phyloP scores from a whole-genome alignment of 2,113 vertebrate species.

The Actenoides lindsayi region DNA sequence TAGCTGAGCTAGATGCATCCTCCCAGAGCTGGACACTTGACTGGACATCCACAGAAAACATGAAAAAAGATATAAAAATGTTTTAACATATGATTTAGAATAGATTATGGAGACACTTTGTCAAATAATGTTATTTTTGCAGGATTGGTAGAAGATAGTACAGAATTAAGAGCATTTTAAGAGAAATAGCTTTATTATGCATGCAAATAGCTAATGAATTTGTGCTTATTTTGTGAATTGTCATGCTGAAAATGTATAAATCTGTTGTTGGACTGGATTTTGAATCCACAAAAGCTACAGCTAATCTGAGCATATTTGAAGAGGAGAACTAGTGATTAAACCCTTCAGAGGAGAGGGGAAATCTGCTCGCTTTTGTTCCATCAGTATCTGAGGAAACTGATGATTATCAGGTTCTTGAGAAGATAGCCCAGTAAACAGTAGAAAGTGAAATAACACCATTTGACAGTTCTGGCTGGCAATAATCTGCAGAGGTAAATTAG shows the following conservation, averaged over 20 bases:
- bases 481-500: slow-evolving; percentile 17
- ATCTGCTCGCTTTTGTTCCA: slow-evolving; percentile 21
- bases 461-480: slow-evolving; percentile 21
- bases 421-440: slow-evolving; percentile 9
- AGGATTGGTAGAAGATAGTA: neutral
- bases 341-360: neutral
- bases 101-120: neutral
- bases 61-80: neutral
- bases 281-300: slow-evolving; percentile 16
- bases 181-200: neutral
- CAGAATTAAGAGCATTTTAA: slow-evolving; percentile 7
- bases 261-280: neutral
- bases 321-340: slow-evolving; percentile 45
- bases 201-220: neutral
- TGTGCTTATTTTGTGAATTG: slow-evolving; percentile 25
- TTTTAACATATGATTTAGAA: neutral
- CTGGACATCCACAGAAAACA: neutral
- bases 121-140: neutral
- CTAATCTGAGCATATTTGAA: slow-evolving; percentile 4
- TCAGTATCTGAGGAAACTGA: neutral
- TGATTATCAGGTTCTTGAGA: slow-evolving; percentile 27
- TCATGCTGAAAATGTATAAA: neutral
- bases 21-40: neutral
- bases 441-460: neutral
- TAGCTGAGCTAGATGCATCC: neutral